Conservation (phyloP, 2,888 invertebrate species). For the Mactromeris polynyma region DNA sequence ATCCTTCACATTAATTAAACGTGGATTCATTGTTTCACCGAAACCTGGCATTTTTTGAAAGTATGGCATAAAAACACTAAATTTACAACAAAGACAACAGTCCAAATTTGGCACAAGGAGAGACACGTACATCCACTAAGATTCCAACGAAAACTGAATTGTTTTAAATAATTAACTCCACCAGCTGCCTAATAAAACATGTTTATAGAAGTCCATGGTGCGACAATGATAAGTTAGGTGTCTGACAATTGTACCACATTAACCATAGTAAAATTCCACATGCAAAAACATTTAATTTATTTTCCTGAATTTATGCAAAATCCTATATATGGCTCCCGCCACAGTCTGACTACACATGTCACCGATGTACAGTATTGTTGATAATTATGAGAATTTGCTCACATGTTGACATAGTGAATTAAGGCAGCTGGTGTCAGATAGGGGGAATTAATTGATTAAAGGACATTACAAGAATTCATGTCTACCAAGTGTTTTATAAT, state of each 20-base stretch:
- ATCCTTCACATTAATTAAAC: conserved; percentile 7
- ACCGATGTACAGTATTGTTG: background rate
- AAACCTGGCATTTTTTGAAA: background rate
- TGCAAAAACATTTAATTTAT: too few relatives aligned
- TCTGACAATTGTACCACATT: too few relatives aligned
- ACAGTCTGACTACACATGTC: too few relatives aligned
- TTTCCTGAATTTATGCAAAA: background rate
- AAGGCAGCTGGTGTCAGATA: background rate
- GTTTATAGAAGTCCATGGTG: background rate
- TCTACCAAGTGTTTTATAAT: background rate
- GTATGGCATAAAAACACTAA: background rate
- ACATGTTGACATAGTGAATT: background rate
- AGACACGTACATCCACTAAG: background rate
- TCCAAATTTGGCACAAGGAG: background rate
- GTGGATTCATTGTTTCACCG: background rate
- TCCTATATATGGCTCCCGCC: background rate
- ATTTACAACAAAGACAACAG: background rate
- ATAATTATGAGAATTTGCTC: conserved; percentile 12
- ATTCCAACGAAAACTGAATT: background rate
- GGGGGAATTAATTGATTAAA: background rate
- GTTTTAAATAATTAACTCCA: background rate
- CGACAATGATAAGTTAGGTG: background rate
- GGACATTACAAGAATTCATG: background rate
- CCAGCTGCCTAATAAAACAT: background rate
- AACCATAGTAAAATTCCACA: too few relatives aligned